These are phyloP conservation scores for Bellardia pandia DNA, from an alignment of 2,888 invertebrate genomes.

Conservation along the genomic window DNA sequence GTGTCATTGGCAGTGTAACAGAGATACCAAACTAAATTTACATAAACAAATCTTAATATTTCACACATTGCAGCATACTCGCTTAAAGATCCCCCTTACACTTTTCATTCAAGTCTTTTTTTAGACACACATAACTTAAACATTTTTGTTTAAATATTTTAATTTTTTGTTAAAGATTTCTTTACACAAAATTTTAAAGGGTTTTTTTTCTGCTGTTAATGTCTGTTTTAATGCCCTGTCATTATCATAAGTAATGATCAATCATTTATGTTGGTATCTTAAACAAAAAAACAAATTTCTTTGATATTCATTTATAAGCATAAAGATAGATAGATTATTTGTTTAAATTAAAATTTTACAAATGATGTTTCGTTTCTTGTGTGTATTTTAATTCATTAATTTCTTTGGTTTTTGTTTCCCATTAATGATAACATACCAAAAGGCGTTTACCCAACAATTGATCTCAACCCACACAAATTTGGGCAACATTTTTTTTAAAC, in stretches of 20 bases:
- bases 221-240: constrained; percentile 64
- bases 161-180: constrained; percentile 21
- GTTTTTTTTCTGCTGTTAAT: constrained; percentile 40
- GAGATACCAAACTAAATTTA: neutral
- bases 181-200: constrained; percentile 29
- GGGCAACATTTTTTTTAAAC: too few species aligned
- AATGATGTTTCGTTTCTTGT: constrained; percentile 41
- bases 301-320: neutral
- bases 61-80: constrained; percentile 17
- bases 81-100: neutral
- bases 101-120: too few species aligned
- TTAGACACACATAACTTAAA: neutral
- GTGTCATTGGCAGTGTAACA: neutral
- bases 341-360: constrained; percentile 45
- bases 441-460: constrained; percentile 59
- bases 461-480: constrained; percentile 66
- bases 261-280: constrained; percentile 56
- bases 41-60: constrained; percentile 55
- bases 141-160: constrained; percentile 26
- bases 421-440: constrained; percentile 50
- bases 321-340: constrained; percentile 12
- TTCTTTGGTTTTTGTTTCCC: constrained; percentile 21
- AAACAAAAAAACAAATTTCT: constrained; percentile 6
- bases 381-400: neutral
- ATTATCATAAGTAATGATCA: constrained; percentile 71